These are phyloP conservation scores for Lasioglossum leucozonium DNA, from an alignment of 2,888 invertebrate species.

Conservation along the genomic window DNA sequence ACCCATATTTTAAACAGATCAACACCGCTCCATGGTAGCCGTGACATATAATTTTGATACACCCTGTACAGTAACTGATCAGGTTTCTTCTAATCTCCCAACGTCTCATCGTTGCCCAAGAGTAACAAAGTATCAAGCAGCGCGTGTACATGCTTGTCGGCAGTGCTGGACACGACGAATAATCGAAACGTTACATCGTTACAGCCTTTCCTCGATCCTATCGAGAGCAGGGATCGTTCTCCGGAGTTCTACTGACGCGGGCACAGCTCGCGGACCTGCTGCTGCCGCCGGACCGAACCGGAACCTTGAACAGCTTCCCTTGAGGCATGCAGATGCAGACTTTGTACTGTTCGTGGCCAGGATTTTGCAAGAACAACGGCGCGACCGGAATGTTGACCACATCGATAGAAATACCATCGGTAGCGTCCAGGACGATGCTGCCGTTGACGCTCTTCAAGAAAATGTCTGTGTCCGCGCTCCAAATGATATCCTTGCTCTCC, in stretches of 20 bases:
- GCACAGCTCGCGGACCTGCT: conserved; percentile 87
- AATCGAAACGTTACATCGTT: conserved; percentile 13
- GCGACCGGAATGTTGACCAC: conserved; percentile 90
- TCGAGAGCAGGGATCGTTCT: conserved; percentile 88
- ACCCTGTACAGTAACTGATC: not conserved
- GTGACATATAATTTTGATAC: not conserved
- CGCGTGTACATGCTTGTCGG: conserved; percentile 24
- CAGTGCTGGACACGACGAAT: conserved; percentile 47
- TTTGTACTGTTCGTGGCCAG: conserved; percentile 88
- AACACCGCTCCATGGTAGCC: not conserved
- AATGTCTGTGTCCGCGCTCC: conserved; percentile 93
- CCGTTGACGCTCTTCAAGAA: conserved; percentile 91
- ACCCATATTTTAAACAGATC: not conserved
- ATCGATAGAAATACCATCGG: conserved; percentile 90
- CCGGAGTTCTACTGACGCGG: conserved; percentile 87
- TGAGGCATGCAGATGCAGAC: conserved; percentile 96
- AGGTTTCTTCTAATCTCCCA: not conserved
- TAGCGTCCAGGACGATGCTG: conserved; percentile 89
- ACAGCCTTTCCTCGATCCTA: conserved; percentile 20
- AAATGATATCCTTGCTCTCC: conserved; percentile 90
- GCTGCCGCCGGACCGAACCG: conserved; percentile 87
- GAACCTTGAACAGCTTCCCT: conserved; percentile 92
- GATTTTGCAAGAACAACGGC: conserved; percentile 81
- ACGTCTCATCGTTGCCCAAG: not conserved
- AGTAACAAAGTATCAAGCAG: conserved; percentile 13